A percentile compares a stretch with the other conserved stretches of the same genome.
Evolutionary conservation across 2,797 vertebrate genomes (phyloP).

Genomic region (Amniataba percoides): DNA sequence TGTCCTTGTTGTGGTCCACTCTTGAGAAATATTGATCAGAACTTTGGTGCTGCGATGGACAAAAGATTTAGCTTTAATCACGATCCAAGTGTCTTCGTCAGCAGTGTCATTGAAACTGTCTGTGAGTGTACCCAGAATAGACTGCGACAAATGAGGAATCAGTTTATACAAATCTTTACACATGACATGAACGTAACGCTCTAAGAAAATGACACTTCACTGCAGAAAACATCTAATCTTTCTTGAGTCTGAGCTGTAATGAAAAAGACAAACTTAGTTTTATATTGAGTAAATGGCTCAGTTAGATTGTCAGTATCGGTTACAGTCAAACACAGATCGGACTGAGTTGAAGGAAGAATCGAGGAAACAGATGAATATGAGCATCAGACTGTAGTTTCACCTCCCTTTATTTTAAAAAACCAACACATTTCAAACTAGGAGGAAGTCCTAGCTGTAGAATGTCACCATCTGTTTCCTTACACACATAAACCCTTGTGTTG

Average conservation of each 20-base stretch:
- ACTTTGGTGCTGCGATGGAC: not conserved
- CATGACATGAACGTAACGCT: not conserved
- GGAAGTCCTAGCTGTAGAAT: not conserved
- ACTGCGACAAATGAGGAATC: not conserved
- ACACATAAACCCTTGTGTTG: not conserved
- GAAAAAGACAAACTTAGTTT: not conserved
- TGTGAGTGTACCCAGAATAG: not conserved
- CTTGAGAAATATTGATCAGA: not conserved
- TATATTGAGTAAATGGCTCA: not conserved
- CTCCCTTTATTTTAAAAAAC: constrained; percentile 9
- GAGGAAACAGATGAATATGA: not conserved
- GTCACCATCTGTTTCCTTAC: not conserved
- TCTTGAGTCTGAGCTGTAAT: not conserved
- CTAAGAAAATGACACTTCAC: not conserved
- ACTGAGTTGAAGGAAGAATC: not conserved
- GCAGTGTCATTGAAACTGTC: not conserved
- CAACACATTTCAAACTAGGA: not conserved
- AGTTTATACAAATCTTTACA: not conserved
- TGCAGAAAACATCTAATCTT: not conserved
- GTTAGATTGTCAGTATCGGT: not conserved
- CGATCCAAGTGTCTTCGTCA: not conserved
- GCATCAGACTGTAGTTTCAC: not conserved
- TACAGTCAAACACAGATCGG: not conserved
- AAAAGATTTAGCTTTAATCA: not conserved
- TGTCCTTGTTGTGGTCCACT: not conserved